These are phyloP conservation scores for Drosophila quinaria DNA, from an alignment of 2,888 invertebrate species.

Conservation along the genomic window DNA sequence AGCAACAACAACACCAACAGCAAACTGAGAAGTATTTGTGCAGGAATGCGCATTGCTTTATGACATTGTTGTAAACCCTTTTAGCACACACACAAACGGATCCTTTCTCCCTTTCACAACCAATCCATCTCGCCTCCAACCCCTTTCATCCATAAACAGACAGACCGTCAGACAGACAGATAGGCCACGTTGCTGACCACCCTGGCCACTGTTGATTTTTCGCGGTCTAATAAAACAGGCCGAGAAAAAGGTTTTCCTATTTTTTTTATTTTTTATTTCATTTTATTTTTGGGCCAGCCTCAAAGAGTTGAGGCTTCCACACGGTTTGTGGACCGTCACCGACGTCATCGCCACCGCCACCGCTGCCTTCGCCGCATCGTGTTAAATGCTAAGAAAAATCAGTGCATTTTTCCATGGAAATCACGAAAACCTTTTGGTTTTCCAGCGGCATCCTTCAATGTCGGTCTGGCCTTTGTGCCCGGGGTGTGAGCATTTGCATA, in stretches of 20 bases:
- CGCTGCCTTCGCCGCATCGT: constrained; percentile 30
- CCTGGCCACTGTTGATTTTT: constrained; percentile 78
- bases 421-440: constrained; percentile 63
- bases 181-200: constrained; percentile 53
- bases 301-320: constrained; percentile 67
- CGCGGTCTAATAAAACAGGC: constrained; percentile 76
- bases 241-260: constrained; percentile 34
- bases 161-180: constrained; percentile 5
- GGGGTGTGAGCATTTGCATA: constrained; percentile 77
- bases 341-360: background rate
- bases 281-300: constrained; percentile 29
- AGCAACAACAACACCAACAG: no score
- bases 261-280: background rate
- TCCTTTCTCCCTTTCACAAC: constrained; percentile 33
- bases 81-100: constrained; percentile 50
- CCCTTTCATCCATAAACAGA: background rate
- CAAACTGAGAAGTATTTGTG: constrained; percentile 38
- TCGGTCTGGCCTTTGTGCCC: constrained; percentile 15
- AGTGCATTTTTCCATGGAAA: constrained; percentile 70
- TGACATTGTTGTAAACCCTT: constrained; percentile 77
- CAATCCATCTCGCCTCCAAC: background rate
- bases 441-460: constrained; percentile 32
- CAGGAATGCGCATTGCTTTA: constrained; percentile 67
- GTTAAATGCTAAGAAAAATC: constrained; percentile 63
- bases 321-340: constrained; percentile 14